Conservation (phyloP, 2,113 vertebrate species). For the Gymnocephalus cernua region DNA sequence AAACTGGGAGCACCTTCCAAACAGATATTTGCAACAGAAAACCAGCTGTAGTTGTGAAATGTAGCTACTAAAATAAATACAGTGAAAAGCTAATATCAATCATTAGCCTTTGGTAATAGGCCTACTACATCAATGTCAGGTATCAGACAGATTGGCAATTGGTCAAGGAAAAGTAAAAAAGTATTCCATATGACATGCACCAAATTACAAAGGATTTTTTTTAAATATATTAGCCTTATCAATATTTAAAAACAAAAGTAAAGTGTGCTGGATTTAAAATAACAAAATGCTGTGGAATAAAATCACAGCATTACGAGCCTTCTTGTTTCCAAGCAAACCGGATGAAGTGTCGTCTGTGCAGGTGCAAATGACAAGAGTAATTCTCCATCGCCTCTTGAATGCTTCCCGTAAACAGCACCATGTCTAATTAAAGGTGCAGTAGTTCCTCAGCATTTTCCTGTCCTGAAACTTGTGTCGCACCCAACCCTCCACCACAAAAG, state of each 20-base stretch:
- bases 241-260: not conserved
- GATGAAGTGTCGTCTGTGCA: slow-evolving; percentile 41
- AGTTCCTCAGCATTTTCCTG: not conserved
- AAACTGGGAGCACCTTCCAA: not conserved
- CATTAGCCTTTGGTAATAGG: not conserved
- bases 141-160: slow-evolving; percentile 3
- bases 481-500: not conserved
- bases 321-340: slow-evolving; percentile 21
- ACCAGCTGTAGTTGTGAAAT: not conserved
- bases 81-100: not conserved
- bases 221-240: not conserved
- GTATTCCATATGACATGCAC: slow-evolving; percentile 5
- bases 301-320: not conserved
- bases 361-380: slow-evolving; percentile 79
- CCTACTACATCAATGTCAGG: slow-evolving; percentile 31
- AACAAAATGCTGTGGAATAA: not conserved
- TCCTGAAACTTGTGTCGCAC: not conserved
- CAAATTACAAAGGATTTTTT: slow-evolving; percentile 12
- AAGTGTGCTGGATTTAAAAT: not conserved
- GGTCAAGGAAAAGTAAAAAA: not conserved
- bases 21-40: too few species aligned
- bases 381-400: slow-evolving; percentile 57
- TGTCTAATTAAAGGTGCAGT: slow-evolving; percentile 39
- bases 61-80: not conserved
- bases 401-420: slow-evolving; percentile 26